Conservation (phyloP, 2,797 vertebrate species). For the Enteromius viviparus region DNA sequence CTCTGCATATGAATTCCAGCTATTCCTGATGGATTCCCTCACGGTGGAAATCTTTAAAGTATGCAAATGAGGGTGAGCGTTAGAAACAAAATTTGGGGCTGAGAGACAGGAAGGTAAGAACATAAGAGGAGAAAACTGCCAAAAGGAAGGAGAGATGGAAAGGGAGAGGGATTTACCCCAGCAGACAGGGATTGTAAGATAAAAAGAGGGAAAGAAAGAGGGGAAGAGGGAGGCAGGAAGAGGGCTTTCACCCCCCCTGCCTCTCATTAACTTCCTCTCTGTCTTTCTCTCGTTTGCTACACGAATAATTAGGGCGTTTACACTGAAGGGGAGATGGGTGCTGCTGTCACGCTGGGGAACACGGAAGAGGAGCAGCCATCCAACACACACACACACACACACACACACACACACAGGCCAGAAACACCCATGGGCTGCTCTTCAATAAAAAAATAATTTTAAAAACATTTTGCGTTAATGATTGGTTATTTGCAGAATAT, state of each 20-base stretch:
- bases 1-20: constrained; percentile 26
- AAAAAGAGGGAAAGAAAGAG: not conserved
- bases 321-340: not conserved
- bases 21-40: constrained; percentile 18
- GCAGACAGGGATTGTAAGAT: not conserved
- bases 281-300: constrained; percentile 27
- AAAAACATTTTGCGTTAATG: not conserved
- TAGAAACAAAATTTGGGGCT: not conserved
- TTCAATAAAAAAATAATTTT: not conserved
- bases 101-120: not conserved
- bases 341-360: not conserved
- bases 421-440: not conserved
- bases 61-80: constrained; percentile 35
- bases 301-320: constrained; percentile 10
- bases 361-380: not conserved
- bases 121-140: constrained; percentile 2
- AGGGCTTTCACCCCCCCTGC: not conserved
- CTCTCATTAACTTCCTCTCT: constrained; percentile 28
- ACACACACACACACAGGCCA: constrained; percentile 27
- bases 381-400: constrained; percentile 27
- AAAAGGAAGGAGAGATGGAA: not conserved
- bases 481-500: not conserved
- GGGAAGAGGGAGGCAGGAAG: constrained; percentile 16
- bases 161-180: not conserved
- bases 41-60: not conserved